Evolutionary conservation across 2,113 vertebrate species (phyloP).

Genomic region (Mirza zaza): DNA sequence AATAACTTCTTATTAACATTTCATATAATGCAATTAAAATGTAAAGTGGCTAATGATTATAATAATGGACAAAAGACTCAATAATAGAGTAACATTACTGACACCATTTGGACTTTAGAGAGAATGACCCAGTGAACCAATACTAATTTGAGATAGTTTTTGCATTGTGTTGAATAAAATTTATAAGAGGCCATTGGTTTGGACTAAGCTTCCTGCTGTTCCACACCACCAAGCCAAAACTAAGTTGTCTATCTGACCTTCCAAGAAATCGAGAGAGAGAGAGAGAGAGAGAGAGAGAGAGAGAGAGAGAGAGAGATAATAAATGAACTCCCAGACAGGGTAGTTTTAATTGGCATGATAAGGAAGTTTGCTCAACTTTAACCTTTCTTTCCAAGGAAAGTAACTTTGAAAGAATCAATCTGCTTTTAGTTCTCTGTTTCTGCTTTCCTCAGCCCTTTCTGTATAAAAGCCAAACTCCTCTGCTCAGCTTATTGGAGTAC

Average conservation of each 20-base stretch:
- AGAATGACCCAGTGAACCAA: background rate
- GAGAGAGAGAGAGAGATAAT: background rate
- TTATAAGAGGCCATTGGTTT: background rate
- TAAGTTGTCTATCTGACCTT: background rate
- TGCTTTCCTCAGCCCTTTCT: background rate
- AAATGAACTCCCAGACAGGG: background rate
- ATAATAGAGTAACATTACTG: conserved; percentile 33
- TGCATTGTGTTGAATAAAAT: background rate
- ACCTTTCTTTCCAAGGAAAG: background rate
- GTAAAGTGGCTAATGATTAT: conserved; percentile 32
- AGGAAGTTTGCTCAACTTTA: background rate
- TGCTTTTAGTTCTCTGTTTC: background rate
- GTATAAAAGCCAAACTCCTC: background rate
- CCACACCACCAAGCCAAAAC: background rate
- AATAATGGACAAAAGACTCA: conserved; percentile 42
- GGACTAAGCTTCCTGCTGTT: background rate
- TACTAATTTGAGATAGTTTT: conserved; percentile 36
- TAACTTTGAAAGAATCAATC: background rate
- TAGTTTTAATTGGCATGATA: background rate
- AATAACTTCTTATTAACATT: conserved; percentile 53
- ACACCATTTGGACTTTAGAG: conserved; percentile 18
- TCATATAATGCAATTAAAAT: conserved; percentile 57
- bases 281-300: background rate
- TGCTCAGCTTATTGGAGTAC: background rate
- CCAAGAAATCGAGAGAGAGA: background rate